Base-by-base conservation (phyloP, 2,888 invertebrate species). In the Esperia sulphurella region DNA sequence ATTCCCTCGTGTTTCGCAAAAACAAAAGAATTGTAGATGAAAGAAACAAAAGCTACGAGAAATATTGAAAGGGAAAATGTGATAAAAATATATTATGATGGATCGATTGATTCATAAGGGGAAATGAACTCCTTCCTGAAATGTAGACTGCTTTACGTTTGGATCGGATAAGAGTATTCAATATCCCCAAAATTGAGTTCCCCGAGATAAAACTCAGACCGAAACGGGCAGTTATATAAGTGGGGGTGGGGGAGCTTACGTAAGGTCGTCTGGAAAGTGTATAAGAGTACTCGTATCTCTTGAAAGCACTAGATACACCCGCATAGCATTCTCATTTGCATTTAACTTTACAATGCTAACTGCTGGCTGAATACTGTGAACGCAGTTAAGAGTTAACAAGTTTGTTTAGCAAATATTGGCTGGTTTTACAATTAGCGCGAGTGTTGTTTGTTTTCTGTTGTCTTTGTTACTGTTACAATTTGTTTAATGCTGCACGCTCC, bases 221-320 rank as follows among this genome's bases (percentile, higher is more conserved):
- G 68, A 82, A 75, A 74, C 74, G 74, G 68, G 52, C 68, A 75
- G 85, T 87, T 87, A 87, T 77, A 83, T 87, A 87, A 87, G 79
- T 73, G 75, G 73, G 75, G 82, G 78, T 65, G 82, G 75, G 73
- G 78, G 61, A 65, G 78, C 83, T 87, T 87, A 87, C 85, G 87
- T 87, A 87, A 87, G 82, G 69, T 55, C 61, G 76, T 67, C 80
- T 77, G 71, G 65, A 68, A 68, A 61, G 65, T 66, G 59, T 54
- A 61, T 59, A 50, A 56, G 55, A 54, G 60, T 49, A 53, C 54
- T 53, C 64, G 64, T 63, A 65, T 68, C 70, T 70, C 59, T 57
- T 62, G 52, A 58, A 52, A 48, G 42, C 43, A 47, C 39, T n/a
- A n/a, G 43, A 14, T 14, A n/a, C 14, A 14, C 12, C 42, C n/a